A percentile compares a stretch with the other conserved stretches of the same genome.
These are phyloP conservation scores for Anoplius nigerrimus DNA, from an alignment of 2,888 invertebrate species.

Conservation along the genomic window DNA sequence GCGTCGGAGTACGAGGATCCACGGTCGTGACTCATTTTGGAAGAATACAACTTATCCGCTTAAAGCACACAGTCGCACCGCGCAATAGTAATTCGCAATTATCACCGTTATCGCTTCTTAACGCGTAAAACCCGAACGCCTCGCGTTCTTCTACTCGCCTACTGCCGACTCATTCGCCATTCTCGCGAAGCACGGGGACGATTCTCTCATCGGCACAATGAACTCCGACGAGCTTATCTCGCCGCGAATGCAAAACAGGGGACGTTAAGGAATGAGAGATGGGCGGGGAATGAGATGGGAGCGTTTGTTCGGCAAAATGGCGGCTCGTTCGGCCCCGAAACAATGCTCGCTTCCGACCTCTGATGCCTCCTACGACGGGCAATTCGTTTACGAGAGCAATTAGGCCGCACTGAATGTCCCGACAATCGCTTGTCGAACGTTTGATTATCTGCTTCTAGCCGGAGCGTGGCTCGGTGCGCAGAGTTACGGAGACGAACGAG, in stretches of 20 bases:
- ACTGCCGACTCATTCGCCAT: constrained; percentile 16
- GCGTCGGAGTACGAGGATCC: constrained; percentile 39
- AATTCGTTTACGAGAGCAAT: constrained; percentile 28
- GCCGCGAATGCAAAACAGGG: no score
- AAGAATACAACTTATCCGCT: constrained; percentile 41
- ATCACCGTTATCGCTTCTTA: constrained; percentile 11
- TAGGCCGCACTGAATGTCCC: constrained; percentile 34
- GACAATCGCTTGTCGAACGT: constrained; percentile 23
- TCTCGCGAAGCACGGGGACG: constrained; percentile 38
- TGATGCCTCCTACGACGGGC: not conserved
- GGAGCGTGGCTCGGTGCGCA: constrained; percentile 8
- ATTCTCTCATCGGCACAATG: no score
- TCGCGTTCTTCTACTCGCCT: not conserved
- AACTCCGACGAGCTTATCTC: no score
- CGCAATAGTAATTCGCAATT: not conserved
- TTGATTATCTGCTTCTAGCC: constrained; percentile 31
- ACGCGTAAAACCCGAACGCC: constrained; percentile 1
- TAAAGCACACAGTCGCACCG: constrained; percentile 1
- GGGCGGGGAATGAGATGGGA: no score
- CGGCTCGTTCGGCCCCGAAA: no score
- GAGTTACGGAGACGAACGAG: no score
- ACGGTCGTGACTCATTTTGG: constrained; percentile 38
- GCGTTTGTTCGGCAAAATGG: no score
- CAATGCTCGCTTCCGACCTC: no score
- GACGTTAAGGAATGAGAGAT: no score